Conservation (phyloP, 2,888 invertebrate genomes). For the Baccha elongata region DNA sequence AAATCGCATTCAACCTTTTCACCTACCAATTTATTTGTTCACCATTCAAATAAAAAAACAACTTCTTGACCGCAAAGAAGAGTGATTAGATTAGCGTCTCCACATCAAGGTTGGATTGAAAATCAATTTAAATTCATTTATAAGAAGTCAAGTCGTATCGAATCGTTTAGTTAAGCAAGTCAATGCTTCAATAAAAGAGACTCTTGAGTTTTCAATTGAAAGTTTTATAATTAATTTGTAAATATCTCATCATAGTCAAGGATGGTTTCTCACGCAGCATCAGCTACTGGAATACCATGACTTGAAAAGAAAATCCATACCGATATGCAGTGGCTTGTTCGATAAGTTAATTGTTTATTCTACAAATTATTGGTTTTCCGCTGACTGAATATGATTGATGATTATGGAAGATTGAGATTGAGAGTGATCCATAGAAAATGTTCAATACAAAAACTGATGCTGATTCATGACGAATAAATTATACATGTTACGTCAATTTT, state of each 20-base stretch:
- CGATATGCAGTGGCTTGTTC: background rate
- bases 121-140: slow-evolving; percentile 14
- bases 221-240: slow-evolving; percentile 48
- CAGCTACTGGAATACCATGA: slow-evolving; percentile 54
- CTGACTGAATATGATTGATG: slow-evolving; percentile 34
- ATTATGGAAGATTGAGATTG: background rate
- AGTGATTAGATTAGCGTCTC: background rate
- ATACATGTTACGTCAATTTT: background rate
- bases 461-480: slow-evolving; percentile 15
- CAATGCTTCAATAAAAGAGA: background rate
- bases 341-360: slow-evolving; percentile 44
- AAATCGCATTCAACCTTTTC: too few relatives aligned
- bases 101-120: background rate
- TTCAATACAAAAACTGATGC: background rate
- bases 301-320: slow-evolving; percentile 29
- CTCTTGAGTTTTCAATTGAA: slow-evolving; percentile 32
- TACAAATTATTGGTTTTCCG: slow-evolving; percentile 22
- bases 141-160: slow-evolving; percentile 21
- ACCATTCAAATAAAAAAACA: too few relatives aligned
- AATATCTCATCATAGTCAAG: slow-evolving; percentile 22
- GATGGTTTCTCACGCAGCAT: slow-evolving; percentile 2
- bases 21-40: background rate
- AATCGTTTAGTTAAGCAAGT: slow-evolving; percentile 5
- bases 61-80: background rate
- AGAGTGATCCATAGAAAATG: slow-evolving; percentile 1